Base-by-base conservation (phyloP, 2,113 vertebrate species). In the Cathartes aura region DNA sequence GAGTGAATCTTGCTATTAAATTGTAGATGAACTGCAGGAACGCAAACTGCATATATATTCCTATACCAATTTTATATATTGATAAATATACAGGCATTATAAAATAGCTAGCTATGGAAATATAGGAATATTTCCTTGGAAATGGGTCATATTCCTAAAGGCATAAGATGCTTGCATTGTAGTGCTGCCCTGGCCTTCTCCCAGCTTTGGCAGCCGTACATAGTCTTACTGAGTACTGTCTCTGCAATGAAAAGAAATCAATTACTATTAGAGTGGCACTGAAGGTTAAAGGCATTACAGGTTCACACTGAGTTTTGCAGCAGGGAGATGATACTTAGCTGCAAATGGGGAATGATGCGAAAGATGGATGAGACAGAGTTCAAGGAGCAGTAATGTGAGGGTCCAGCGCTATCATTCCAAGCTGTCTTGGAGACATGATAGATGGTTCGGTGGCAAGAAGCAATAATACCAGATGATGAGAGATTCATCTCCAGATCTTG, bases 361-460 rank as follows among this genome's bases (percentile, higher is more conserved):
- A 98, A 98, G 98, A 99, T 97, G 90, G 98, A 99, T 99, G 98
- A 98, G 98, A 96, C 95, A 97, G 97, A 98, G 98, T 98, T 99
- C 98, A 98, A 98, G 97, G 98, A 98, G 97, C 98, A 98, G 96
- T 97, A 96, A 98, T 97, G 97, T 97, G 97, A 98, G 93, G 98
- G 98, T 98, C 98, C 87, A 43, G 90, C 56, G 36, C 97, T 97
- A 97, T 99, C 98, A 94, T 98, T 98, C 97, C 93, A 92, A 91
- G 89, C 98, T 98, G 98, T 98, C 98, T 98, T 15, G 3, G 86
- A 80, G 60, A 83, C 78, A 62, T 98, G 99, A 99, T 98, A 97
- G 97, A 99, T 99, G 97, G 76, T 80, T 97, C n/a, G 8, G 93
- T 97, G 91, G 97, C 90, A 97, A 98, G 96, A 98, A 98, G 98